Evolutionary conservation across 1,140 invertebrate species (phyloP).

Genomic region (Eumeta japonica): DNA sequence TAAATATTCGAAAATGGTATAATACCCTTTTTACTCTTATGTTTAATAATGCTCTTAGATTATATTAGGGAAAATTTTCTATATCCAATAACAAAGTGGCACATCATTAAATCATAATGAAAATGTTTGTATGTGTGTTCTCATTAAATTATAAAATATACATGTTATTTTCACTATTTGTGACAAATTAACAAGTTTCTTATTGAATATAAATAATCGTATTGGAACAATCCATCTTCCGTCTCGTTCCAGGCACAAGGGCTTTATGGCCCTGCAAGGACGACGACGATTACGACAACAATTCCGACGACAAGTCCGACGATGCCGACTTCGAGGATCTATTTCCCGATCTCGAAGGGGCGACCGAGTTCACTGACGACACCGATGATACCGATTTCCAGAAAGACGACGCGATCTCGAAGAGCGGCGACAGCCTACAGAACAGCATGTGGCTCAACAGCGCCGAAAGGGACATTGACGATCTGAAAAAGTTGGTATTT

Average conservation of each 20-base stretch:
- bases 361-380: constrained; percentile 39
- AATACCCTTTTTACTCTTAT: too few species aligned
- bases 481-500: constrained; percentile 51
- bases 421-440: constrained; percentile 37
- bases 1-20: too few species aligned
- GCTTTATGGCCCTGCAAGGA: constrained; percentile 44
- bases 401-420: constrained; percentile 17
- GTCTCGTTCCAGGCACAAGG: constrained; percentile 40
- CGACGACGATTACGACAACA: constrained; percentile 42
- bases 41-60: too few species aligned
- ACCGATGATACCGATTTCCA: constrained; percentile 15
- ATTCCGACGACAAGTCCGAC: constrained; percentile 41
- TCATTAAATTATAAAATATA: too few species aligned
- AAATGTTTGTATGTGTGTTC: too few species aligned
- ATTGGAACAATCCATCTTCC: too few species aligned
- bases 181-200: too few species aligned
- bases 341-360: constrained; percentile 31
- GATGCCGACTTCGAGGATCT: constrained; percentile 48
- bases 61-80: too few species aligned
- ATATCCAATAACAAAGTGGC: too few species aligned
- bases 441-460: constrained; percentile 42
- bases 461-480: constrained; percentile 53
- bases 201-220: too few species aligned
- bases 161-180: too few species aligned
- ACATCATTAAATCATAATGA: too few species aligned